Percentiles rank a stretch among this genome's conserved stretches.
Conservation (phyloP, 2,113 vertebrate species). For the Limnothrissa miodon region DNA sequence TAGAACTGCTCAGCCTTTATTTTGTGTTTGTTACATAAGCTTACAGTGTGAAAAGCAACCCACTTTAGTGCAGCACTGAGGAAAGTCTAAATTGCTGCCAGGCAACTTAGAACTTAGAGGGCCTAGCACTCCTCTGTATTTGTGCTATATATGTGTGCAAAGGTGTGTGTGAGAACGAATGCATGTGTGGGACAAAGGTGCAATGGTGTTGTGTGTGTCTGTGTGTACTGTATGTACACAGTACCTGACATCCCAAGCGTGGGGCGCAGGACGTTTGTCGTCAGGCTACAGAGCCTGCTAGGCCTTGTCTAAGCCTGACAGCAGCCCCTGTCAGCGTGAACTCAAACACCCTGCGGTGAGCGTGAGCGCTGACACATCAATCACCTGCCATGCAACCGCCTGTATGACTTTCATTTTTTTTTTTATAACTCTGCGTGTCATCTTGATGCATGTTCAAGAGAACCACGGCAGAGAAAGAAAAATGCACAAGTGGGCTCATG, state of each 20-base stretch:
- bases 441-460: neutral
- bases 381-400: neutral
- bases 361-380: neutral
- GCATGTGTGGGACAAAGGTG: neutral
- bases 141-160: too few species aligned
- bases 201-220: neutral
- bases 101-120: neutral
- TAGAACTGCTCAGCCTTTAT: neutral
- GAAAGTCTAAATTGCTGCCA: neutral
- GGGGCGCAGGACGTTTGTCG: neutral
- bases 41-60: neutral
- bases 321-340: neutral
- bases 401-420: neutral
- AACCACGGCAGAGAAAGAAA: neutral
- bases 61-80: neutral
- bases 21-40: neutral
- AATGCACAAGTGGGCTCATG: neutral
- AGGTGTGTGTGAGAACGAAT: neutral
- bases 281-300: neutral
- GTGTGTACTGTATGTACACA: constrained; percentile 32
- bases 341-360: neutral
- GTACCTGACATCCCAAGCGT: neutral
- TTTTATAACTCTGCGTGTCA: neutral
- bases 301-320: constrained; percentile 2
- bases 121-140: neutral